Evolutionary conservation across 2,797 vertebrate species (phyloP).

Genomic region (Hippoglossus hippoglossus): DNA sequence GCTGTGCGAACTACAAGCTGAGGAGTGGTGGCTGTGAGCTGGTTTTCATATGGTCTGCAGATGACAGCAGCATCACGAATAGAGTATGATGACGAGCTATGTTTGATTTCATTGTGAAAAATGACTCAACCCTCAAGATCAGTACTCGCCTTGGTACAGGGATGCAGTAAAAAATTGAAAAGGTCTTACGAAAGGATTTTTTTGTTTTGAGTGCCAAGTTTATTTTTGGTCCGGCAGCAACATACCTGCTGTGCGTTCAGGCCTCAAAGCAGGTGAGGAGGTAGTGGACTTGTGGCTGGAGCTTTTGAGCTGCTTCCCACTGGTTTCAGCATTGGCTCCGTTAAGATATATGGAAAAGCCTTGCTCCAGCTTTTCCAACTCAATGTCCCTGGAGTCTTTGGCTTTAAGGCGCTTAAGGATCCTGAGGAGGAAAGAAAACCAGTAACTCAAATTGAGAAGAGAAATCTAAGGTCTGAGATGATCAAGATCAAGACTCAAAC

Average conservation of each 20-base stretch:
- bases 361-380: slow-evolving; percentile 91
- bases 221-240: slow-evolving; percentile 32
- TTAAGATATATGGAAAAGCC: slow-evolving; percentile 96
- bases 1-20: slow-evolving; percentile 54
- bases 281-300: slow-evolving; percentile 38
- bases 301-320: slow-evolving; percentile 72
- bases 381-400: slow-evolving; percentile 87
- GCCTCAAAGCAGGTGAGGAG: slow-evolving; percentile 59
- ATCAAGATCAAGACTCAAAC: neutral
- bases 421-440: slow-evolving; percentile 76
- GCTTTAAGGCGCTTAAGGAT: slow-evolving; percentile 85
- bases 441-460: slow-evolving; percentile 11
- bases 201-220: slow-evolving; percentile 21
- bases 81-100: neutral
- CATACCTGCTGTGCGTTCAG: slow-evolving; percentile 72
- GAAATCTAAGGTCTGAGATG: neutral
- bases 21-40: slow-evolving; percentile 52
- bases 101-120: neutral
- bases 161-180: slow-evolving; percentile 13
- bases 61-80: slow-evolving; percentile 30
- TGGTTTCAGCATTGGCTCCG: slow-evolving; percentile 90
- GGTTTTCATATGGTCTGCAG: slow-evolving; percentile 34
- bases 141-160: neutral
- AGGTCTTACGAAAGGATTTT: slow-evolving; percentile 34
- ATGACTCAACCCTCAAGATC: slow-evolving; percentile 11